A percentile compares a stretch with the other conserved stretches of the same genome.
Evolutionary conservation across 1,140 invertebrate genomes (phyloP).

Genomic region (Platyscapa corneri): DNA sequence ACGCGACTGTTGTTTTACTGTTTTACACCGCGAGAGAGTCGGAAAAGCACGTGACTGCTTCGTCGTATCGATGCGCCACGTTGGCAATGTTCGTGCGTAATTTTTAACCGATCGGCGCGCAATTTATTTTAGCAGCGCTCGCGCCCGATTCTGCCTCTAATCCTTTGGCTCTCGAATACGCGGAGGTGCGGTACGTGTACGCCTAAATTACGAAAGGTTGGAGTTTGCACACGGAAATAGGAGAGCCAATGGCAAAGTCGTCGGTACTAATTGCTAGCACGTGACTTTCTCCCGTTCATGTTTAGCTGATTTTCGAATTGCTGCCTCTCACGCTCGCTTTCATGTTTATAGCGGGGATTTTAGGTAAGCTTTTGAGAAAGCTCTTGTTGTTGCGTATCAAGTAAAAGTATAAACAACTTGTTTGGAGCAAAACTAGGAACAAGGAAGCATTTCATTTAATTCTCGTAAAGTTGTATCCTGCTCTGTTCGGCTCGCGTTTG

Average conservation of each 20-base stretch:
- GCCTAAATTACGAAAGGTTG: conserved; percentile 25
- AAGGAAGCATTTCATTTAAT: too few relatives aligned
- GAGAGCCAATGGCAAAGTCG: conserved; percentile 48
- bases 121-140: too few relatives aligned
- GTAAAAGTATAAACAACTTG: too few relatives aligned
- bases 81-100: too few relatives aligned
- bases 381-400: background rate
- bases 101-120: too few relatives aligned
- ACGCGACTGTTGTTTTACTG: too few relatives aligned
- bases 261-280: conserved; percentile 53
- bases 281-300: conserved; percentile 58
- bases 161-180: background rate
- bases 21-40: background rate
- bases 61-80: too few relatives aligned
- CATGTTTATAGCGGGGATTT: background rate
- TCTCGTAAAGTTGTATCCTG: too few relatives aligned
- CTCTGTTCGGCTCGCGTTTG: too few relatives aligned
- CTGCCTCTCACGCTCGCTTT: background rate
- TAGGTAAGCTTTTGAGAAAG: background rate
- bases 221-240: conserved; percentile 38
- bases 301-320: conserved; percentile 48
- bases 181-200: background rate
- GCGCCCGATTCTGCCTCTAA: background rate
- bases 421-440: too few relatives aligned
- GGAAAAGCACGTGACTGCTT: background rate